A percentile compares a stretch with the other conserved stretches of the same genome.
Evolutionary conservation across 2,113 vertebrate genomes (phyloP).

Genomic region (Nyctereutes procyonoides): DNA sequence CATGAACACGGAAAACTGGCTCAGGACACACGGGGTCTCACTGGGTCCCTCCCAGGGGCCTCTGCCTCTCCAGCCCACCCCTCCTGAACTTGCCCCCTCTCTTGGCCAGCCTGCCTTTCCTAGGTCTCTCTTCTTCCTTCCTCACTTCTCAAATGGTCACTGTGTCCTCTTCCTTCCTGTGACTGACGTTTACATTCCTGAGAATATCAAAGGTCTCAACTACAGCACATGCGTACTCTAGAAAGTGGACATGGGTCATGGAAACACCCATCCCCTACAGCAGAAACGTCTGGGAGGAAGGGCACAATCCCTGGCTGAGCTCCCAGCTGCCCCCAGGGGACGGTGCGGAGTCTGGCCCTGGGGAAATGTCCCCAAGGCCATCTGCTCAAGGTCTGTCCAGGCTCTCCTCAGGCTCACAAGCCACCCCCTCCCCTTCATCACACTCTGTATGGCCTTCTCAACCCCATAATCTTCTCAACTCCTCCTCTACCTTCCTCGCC

Average conservation of each 20-base stretch:
- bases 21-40: not conserved
- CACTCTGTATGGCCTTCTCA: not conserved
- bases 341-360: accelerated
- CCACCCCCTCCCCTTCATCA: not conserved
- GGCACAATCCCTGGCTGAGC: accelerated
- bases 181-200: not conserved
- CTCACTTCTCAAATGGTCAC: not conserved
- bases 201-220: not conserved
- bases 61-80: not conserved
- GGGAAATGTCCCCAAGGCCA: not conserved
- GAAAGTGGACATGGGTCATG: not conserved
- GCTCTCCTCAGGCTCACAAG: not conserved
- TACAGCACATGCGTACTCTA: not conserved
- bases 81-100: not conserved
- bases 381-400: not conserved
- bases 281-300: not conserved
- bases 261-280: accelerated
- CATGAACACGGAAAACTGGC: not conserved
- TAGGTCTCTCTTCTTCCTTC: not conserved
- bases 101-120: not conserved
- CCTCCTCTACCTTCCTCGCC: not conserved
- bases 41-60: not conserved
- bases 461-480: not conserved
- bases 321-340: accelerated
- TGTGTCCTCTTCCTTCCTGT: not conserved